A percentile compares a stretch with the other conserved stretches of the same genome.
Conservation (phyloP, 2,888 invertebrate genomes). For the Epistrophe grossulariae region DNA sequence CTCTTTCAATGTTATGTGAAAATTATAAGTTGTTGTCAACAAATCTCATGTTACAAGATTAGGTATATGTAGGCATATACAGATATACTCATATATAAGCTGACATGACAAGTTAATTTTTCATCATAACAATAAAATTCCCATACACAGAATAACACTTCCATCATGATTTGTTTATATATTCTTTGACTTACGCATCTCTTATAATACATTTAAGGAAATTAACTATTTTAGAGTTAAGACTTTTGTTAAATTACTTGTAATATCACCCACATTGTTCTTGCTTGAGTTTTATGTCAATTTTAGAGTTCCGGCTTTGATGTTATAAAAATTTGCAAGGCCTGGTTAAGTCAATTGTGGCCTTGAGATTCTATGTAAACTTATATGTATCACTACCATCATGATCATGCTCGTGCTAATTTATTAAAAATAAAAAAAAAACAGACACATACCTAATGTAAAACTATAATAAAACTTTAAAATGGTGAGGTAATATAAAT, state of each 20-base stretch:
- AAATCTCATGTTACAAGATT: conserved; percentile 14
- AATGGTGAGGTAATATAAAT: neutral
- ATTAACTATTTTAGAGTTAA: conserved; percentile 10
- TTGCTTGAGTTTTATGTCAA: conserved; percentile 12
- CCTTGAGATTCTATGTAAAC: neutral
- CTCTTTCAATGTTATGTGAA: conserved; percentile 32
- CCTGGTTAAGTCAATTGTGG: conserved; percentile 2
- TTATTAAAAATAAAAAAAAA: too few relatives aligned
- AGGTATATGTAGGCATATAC: neutral
- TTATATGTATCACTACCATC: neutral
- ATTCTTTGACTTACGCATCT: conserved; percentile 22
- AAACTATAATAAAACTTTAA: neutral
- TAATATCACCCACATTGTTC: conserved; percentile 23
- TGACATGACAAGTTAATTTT: conserved; percentile 28
- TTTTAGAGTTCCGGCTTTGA: neutral
- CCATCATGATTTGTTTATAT: neutral
- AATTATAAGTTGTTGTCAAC: neutral
- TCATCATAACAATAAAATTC: conserved; percentile 34
- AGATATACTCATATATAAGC: neutral
- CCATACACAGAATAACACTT: conserved; percentile 20
- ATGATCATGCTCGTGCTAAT: neutral
- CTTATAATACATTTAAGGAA: conserved; percentile 1
- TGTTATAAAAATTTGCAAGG: conserved; percentile 6
- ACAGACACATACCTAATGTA: neutral
- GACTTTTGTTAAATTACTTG: conserved; percentile 5